A percentile compares a stretch with the other conserved stretches of the same genome.
phyloP scores from a whole-genome alignment of 1,140 invertebrate genomes.

The Penaeus vannamei region DNA sequence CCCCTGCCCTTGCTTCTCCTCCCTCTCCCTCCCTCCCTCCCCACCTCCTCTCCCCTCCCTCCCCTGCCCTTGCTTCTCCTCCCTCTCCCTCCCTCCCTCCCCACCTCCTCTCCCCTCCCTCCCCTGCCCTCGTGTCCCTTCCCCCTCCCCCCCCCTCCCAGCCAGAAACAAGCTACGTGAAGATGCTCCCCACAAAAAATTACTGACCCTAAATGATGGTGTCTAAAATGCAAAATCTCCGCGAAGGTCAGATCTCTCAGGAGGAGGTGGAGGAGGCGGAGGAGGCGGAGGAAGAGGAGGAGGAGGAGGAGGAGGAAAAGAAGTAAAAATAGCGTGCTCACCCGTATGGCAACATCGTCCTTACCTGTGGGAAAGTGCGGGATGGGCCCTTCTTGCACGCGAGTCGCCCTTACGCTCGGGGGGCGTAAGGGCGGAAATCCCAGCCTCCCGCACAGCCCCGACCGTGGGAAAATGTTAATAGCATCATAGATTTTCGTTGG shows the following conservation, averaged over 20 bases:
- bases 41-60: too few relatives aligned
- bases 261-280: not conserved
- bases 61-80: not conserved
- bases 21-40: too few relatives aligned
- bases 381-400: slow-evolving; percentile 17
- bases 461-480: slow-evolving; percentile 54
- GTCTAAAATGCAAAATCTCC: too few relatives aligned
- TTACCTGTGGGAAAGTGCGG: slow-evolving; percentile 57
- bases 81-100: not conserved
- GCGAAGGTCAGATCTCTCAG: not conserved
- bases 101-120: not conserved
- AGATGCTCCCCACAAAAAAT: too few relatives aligned
- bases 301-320: not conserved
- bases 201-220: too few relatives aligned
- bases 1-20: not conserved
- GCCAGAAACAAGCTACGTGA: too few relatives aligned
- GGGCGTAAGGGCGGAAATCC: not conserved
- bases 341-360: slow-evolving; percentile 29
- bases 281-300: not conserved
- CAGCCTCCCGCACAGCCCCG: not conserved
- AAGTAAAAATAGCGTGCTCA: not conserved
- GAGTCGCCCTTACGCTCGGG: not conserved
- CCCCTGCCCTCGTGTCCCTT: not conserved
- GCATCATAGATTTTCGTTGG: slow-evolving; percentile 32
- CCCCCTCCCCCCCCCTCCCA: not conserved